A percentile compares a stretch with the other conserved stretches of the same genome.
phyloP scores from a whole-genome alignment of 2,888 invertebrate genomes.

The Pseudeuparius sepicola region DNA sequence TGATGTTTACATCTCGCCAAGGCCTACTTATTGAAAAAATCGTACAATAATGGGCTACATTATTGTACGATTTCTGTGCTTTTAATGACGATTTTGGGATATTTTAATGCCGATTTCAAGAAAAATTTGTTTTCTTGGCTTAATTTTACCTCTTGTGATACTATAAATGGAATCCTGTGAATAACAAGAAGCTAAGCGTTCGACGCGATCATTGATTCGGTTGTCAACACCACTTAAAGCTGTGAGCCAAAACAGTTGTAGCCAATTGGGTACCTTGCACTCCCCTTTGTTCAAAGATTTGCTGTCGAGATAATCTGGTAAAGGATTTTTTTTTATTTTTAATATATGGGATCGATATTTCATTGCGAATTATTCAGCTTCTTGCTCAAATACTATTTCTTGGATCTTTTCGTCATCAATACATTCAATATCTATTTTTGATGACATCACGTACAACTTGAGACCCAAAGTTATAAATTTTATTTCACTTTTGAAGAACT shows the following conservation, averaged over 20 bases:
- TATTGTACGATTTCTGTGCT: too few species aligned
- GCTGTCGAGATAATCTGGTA: constrained; percentile 21
- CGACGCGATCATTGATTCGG: constrained; percentile 17
- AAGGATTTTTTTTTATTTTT: constrained; percentile 17
- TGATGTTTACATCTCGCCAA: too few species aligned
- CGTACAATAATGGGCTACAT: too few species aligned
- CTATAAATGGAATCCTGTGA: constrained; percentile 21
- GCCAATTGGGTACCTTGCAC: constrained; percentile 23
- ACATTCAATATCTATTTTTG: constrained; percentile 17
- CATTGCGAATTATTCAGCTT: too few species aligned
- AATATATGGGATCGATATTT: constrained; percentile 22
- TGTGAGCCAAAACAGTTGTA: constrained; percentile 22
- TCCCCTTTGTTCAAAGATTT: constrained; percentile 22
- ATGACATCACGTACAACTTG: constrained; percentile 11
- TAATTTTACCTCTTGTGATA: constrained; percentile 21
- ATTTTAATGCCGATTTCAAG: too few species aligned
- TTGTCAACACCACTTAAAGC: constrained; percentile 21
- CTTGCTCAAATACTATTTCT: constrained; percentile 20
- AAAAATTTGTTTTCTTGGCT: constrained; percentile 22
- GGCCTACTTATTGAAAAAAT: too few species aligned
- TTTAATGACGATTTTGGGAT: too few species aligned
- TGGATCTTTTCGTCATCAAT: constrained; percentile 18
- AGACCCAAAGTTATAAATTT: constrained; percentile 3
- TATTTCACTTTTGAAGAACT: constrained; percentile 6
- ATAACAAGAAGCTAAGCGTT: constrained; percentile 20